Conservation (phyloP, 1,140 invertebrate species). For the Drosophila tristis region DNA sequence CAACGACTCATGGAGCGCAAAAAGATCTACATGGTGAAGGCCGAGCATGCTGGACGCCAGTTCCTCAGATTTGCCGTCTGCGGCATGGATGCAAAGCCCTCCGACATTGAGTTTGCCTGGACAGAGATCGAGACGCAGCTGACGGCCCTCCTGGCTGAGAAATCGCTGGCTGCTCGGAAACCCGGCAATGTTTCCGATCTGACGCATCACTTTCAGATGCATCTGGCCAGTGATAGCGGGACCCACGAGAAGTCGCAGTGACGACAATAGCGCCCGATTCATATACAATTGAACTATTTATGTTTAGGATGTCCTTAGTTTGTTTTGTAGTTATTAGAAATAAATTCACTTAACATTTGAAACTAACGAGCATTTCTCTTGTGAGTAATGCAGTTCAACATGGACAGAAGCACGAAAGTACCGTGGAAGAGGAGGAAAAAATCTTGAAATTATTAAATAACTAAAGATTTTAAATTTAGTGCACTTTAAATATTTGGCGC, state of each 20-base stretch:
- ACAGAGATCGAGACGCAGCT: slow-evolving; percentile 89
- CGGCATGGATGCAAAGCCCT: slow-evolving; percentile 88
- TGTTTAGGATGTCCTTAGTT: slow-evolving; percentile 50
- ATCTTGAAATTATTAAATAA: too few relatives aligned
- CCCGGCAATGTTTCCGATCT: slow-evolving; percentile 55
- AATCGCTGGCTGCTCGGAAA: slow-evolving; percentile 41
- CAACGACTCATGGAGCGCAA: slow-evolving; percentile 91
- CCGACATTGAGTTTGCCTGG: slow-evolving; percentile 93
- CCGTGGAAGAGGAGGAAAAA: too few relatives aligned
- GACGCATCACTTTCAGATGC: slow-evolving; percentile 60
- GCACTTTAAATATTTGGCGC: too few relatives aligned
- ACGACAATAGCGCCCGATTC: slow-evolving; percentile 6
- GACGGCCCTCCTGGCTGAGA: slow-evolving; percentile 52
- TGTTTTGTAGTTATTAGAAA: slow-evolving; percentile 21
- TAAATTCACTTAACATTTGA: not conserved
- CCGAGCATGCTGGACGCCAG: slow-evolving; percentile 87
- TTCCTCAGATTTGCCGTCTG: slow-evolving; percentile 94
- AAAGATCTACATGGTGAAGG: slow-evolving; percentile 93
- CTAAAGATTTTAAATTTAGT: too few relatives aligned
- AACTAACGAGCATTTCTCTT: not conserved
- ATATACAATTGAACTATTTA: slow-evolving; percentile 40
- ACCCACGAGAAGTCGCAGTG: slow-evolving; percentile 59
- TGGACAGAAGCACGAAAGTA: too few relatives aligned
- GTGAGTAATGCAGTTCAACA: too few relatives aligned
- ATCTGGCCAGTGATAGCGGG: slow-evolving; percentile 28